A percentile compares a stretch with the other conserved stretches of the same genome.
These are phyloP conservation scores for Hybos culiciformis DNA, from an alignment of 2,888 invertebrate species.

Conservation along the genomic window DNA sequence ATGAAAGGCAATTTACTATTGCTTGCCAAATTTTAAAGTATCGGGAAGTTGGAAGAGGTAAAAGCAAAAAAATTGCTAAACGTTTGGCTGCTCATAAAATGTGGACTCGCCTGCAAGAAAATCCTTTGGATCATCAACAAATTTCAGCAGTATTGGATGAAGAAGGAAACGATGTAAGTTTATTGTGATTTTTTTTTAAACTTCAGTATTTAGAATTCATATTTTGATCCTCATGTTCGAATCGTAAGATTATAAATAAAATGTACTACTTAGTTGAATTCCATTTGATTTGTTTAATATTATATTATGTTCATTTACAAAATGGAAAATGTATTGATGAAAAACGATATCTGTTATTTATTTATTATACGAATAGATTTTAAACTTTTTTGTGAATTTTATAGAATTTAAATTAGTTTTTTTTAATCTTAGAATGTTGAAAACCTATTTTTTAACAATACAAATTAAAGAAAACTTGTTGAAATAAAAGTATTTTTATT, in stretches of 20 bases:
- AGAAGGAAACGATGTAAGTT: conserved; percentile 57
- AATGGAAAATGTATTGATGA: no score
- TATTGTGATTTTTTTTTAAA: conserved; percentile 22
- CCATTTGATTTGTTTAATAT: conserved; percentile 1
- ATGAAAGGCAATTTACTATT: conserved; percentile 87
- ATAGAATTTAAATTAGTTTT: no score
- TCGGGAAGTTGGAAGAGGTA: conserved; percentile 74
- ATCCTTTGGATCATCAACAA: conserved; percentile 55
- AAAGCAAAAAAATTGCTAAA: conserved; percentile 93
- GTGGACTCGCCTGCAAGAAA: conserved; percentile 73
- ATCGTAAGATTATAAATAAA: conserved; percentile 8
- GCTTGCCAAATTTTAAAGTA: conserved; percentile 77
- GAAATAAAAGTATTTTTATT: no score
- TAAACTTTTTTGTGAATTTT: no score
- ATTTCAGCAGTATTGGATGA: conserved; percentile 46
- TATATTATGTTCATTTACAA: no score
- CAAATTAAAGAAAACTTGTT: no score
- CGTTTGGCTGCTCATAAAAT: conserved; percentile 91
- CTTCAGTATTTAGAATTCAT: not conserved
- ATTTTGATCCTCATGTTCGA: conserved; percentile 1
- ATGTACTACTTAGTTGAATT: conserved; percentile 1
- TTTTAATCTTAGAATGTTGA: no score
- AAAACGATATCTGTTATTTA: no score
- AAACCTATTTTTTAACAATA: no score
- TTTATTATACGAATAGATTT: no score